phyloP scores from a whole-genome alignment of 2,113 vertebrate genomes.

The Cyprinus carpio region DNA sequence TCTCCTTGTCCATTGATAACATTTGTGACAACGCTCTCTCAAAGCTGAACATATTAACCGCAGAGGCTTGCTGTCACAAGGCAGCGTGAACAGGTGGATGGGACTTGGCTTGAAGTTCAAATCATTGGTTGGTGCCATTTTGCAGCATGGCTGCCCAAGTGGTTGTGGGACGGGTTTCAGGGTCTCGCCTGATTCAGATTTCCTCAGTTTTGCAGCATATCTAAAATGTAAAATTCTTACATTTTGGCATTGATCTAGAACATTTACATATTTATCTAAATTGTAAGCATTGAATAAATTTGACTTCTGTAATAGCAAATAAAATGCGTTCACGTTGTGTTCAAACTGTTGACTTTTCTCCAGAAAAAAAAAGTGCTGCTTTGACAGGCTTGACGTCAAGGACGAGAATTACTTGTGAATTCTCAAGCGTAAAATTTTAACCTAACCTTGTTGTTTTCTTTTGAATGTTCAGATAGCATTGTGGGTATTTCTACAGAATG shows the following conservation, averaged over 20 bases:
- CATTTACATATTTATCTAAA: slow-evolving; percentile 2
- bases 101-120: slow-evolving; percentile 26
- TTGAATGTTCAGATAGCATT: neutral
- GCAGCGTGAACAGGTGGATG: slow-evolving; percentile 21
- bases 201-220: neutral
- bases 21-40: neutral
- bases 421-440: neutral
- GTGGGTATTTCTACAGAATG: neutral
- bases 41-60: neutral
- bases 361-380: neutral
- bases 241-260: neutral
- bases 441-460: neutral
- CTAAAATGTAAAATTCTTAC: neutral
- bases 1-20: neutral
- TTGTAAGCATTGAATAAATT: neutral
- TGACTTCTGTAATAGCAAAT: neutral
- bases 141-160: neutral
- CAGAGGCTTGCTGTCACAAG: slow-evolving; percentile 4
- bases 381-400: neutral
- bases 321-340: neutral
- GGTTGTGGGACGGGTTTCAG: neutral
- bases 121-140: slow-evolving; percentile 11
- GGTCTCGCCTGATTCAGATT: neutral
- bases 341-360: neutral
- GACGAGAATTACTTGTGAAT: neutral